Base-by-base conservation (phyloP, 2,888 invertebrate species). In the Liopterus haemorrhoidalis region DNA sequence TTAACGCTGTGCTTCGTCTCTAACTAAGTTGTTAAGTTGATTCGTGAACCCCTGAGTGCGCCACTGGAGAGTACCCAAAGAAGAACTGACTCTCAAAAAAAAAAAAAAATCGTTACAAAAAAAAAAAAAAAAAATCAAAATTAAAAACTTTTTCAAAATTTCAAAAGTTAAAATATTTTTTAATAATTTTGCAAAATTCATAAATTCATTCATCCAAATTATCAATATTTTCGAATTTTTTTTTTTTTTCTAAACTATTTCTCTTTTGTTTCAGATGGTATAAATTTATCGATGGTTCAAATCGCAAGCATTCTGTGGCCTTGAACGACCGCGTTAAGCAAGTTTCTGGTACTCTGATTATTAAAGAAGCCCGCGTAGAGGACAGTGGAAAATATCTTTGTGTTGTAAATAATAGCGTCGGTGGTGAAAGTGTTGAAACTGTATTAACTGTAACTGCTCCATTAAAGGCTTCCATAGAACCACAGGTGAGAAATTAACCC, bases 311-410 rank as follows among this genome's bases (percentile, higher is more conserved):
- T 65, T 85, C 87, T n/a, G 90, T 93, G n/a, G 78, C 82, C 24
- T 70, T 92, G 53, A 86, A 89, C 64, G 92, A 92, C 50, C 78
- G 93, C 58, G 85, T 92, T 14, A 87, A 89, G 59, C 92, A 93
- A 72, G 88, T 91, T 11, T 92, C 93, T 49, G 94, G 94, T 46
- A 94, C 94, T 49, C 73, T 96, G 57, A 89, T 94, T 56, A 92
- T 96, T 55, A 82, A 86, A 53, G 88, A 91, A 63, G 91, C 92
- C 9, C 82, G 85, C 59, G 89, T 92, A 28, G 86, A 87, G 59
- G 95, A 96, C 68, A 91, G 91, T 51, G 95, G 94, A 59, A 89
- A 90, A 70, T 96, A 95, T 65, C 71, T 90, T 49, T 95, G 95
- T 66, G 88, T 92, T 51, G 94, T 93, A 1, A 92, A 91, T 64